Base-by-base conservation (phyloP, 1,140 invertebrate species). In the Temnothorax curvispinosus region DNA sequence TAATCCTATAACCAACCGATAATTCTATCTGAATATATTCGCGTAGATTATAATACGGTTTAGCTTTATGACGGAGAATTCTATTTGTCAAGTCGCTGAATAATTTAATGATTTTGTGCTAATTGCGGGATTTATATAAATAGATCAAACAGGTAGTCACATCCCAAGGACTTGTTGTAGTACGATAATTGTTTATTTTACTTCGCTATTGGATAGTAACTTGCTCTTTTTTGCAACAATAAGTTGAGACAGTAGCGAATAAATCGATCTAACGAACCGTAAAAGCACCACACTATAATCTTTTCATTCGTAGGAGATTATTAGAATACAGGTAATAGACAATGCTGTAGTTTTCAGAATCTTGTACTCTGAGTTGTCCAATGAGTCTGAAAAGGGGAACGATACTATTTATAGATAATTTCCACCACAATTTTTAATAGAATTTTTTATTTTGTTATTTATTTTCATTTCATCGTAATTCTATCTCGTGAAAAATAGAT, bases 231-330 rank as follows among this genome's bases (percentile, higher is more conserved):
- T 80, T 80, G 7, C 35, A 38, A 56, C 18, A 32, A 78, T 58
- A 32, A 62, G 13, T 27, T 11, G 7, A 32, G 7, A 15, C 27
- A 41, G n/a, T 67, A 80, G 15, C n/a, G 77, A 80, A 77, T 76
- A 76, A 77, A 72, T 89, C 56, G 54, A 58, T 38, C 15, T 88
- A 88, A 88, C 71, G 87, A 88, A 76, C 71, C 87, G 71, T 84
- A 35, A 52, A 35, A 54, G 6, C 35, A 11, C 35, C 38, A 65
- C 41, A 52, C 35, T 85, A 88, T 89, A 62, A 84, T 85, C 85
- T 56, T 62, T 80, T 27, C 67, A 41, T 52, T 74, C 52, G 38
- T 54, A 38, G 58, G 62, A 88, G 60, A 18, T 69, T 69, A 89
- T 86, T 81, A 89, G 52, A 89, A 81, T 80, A 80, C 7, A 35